Conservation (phyloP, 2,797 vertebrate species). For the Schizothorax lantsangensis region DNA sequence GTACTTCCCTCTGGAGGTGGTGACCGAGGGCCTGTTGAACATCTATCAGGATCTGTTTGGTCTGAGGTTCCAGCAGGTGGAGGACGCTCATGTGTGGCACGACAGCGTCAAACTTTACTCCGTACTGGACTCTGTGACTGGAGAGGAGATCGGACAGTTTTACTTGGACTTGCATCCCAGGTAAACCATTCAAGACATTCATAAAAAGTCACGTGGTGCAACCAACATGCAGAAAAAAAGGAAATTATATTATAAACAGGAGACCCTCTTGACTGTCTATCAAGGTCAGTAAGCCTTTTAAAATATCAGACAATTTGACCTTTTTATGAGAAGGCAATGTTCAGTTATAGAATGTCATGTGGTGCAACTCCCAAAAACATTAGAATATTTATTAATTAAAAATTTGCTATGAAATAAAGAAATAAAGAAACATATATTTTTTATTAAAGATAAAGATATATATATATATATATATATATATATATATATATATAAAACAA, state of each 20-base stretch:
- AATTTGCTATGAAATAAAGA: too few species aligned
- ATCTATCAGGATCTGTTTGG: slow-evolving; percentile 94
- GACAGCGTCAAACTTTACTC: slow-evolving; percentile 85
- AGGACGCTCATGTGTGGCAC: slow-evolving; percentile 86
- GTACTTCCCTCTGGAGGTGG: slow-evolving; percentile 91
- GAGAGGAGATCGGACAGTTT: slow-evolving; percentile 90
- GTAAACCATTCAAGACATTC: slow-evolving; percentile 70
- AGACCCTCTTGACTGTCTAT: neutral
- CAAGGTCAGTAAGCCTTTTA: neutral
- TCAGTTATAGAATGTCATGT: neutral
- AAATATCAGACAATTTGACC: neutral
- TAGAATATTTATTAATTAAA: neutral
- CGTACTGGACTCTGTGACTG: slow-evolving; percentile 81
- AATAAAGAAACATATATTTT: too few species aligned
- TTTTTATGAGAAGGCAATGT: neutral
- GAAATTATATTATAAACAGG: neutral
- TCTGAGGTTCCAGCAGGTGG: slow-evolving; percentile 84
- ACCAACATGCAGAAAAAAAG: neutral
- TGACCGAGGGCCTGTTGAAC: slow-evolving; percentile 87
- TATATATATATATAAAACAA: too few species aligned
- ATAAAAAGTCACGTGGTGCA: neutral
- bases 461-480: too few species aligned
- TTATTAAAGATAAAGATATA: too few species aligned
- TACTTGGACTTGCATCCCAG: slow-evolving; percentile 95
- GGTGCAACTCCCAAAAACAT: neutral